Conservation (phyloP, 2,888 invertebrate genomes). For the Marasmarcha lunaedactyla region DNA sequence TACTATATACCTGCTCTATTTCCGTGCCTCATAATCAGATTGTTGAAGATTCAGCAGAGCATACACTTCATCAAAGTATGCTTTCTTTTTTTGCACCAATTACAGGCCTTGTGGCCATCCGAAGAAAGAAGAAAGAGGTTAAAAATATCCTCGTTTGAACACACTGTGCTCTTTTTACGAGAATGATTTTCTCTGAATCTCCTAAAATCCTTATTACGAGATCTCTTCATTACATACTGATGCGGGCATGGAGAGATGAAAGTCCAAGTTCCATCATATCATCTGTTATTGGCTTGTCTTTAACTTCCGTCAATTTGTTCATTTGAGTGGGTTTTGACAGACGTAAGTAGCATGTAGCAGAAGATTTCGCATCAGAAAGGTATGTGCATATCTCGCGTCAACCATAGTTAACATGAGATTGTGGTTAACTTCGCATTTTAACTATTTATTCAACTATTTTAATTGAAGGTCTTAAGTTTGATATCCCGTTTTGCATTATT, state of each 20-base stretch:
- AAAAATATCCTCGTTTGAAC: conserved; percentile 7
- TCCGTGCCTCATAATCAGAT: neutral
- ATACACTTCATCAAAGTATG: neutral
- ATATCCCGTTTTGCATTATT: no score
- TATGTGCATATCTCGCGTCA: conserved; percentile 7
- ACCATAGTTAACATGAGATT: conserved; percentile 7
- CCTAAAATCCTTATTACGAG: conserved; percentile 11
- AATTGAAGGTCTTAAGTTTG: no score
- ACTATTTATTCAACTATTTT: no score
- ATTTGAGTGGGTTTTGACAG: conserved; percentile 8
- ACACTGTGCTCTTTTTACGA: conserved; percentile 7
- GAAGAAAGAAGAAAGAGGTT: conserved; percentile 9
- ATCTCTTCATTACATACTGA: conserved; percentile 11
- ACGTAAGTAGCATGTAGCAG: conserved; percentile 6
- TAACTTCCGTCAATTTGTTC: conserved; percentile 5
- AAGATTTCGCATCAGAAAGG: conserved; percentile 5
- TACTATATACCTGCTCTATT: no score
- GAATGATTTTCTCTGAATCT: conserved; percentile 8
- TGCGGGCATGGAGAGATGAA: conserved; percentile 10
- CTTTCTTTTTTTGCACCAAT: conserved; percentile 1
- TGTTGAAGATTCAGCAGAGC: neutral
- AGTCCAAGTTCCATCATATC: conserved; percentile 4
- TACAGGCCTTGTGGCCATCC: conserved; percentile 1
- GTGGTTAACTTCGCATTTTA: neutral
- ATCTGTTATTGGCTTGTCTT: neutral